Percentiles rank a stretch among this genome's conserved stretches.
phyloP scores from a whole-genome alignment of 2,797 vertebrate genomes.

The Gorsachius magnificus region DNA sequence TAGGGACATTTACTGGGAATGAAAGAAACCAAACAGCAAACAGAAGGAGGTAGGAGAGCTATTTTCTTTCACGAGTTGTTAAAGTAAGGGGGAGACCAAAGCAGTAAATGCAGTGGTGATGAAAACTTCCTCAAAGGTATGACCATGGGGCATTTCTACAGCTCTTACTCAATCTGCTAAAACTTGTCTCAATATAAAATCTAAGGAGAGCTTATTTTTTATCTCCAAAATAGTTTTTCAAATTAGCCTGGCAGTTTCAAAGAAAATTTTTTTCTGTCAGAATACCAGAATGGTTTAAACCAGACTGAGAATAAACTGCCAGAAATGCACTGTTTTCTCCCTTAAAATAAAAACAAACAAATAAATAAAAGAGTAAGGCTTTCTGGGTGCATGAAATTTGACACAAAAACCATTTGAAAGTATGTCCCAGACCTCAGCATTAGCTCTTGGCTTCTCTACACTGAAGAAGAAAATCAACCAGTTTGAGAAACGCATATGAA shows the following conservation, averaged over 20 bases:
- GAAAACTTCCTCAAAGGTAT: neutral
- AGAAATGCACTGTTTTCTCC: neutral
- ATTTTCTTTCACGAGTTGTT: neutral
- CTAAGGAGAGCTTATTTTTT: neutral
- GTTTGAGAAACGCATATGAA: conserved; percentile 40
- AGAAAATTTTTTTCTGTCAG: neutral
- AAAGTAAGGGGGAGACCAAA: neutral
- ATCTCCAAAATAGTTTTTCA: neutral
- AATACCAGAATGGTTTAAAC: neutral
- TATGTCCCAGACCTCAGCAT: neutral
- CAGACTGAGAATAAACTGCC: conserved; percentile 8
- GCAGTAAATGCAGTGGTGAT: neutral
- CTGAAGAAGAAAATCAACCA: conserved; percentile 30
- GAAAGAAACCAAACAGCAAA: neutral
- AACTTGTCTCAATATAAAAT: neutral
- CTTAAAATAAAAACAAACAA: conserved; percentile 5
- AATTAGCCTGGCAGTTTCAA: neutral
- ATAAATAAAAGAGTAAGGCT: neutral
- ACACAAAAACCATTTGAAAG: conserved; percentile 23
- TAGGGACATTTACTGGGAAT: neutral
- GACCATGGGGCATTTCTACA: neutral
- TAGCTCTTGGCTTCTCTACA: conserved; percentile 37
- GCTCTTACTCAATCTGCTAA: neutral
- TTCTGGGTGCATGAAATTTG: neutral
- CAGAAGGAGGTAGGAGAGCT: neutral